These are phyloP conservation scores for Micrastur ruficollis DNA, from an alignment of 2,797 vertebrate genomes.

Conservation along the genomic window DNA sequence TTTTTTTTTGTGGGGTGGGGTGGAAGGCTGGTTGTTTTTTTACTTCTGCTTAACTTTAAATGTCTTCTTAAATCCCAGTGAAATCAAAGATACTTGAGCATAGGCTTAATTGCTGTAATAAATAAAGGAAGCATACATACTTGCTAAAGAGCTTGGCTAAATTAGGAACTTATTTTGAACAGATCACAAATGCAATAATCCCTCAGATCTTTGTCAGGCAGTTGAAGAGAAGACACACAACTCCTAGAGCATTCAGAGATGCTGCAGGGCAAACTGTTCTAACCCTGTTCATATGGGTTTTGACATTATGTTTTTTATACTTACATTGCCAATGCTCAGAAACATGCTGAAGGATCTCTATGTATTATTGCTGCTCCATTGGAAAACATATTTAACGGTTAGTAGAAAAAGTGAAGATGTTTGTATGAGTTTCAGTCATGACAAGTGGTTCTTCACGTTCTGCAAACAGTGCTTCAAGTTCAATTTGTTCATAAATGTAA, in stretches of 20 bases:
- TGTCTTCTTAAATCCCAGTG: not conserved
- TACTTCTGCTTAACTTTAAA: not conserved
- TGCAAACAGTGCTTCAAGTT: slow-evolving; percentile 6
- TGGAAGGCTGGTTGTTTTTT: not conserved
- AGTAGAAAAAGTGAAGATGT: not conserved
- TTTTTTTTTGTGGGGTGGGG: not conserved
- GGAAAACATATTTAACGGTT: slow-evolving; percentile 7
- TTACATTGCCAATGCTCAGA: slow-evolving; percentile 12
- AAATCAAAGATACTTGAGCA: not conserved
- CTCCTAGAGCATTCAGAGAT: not conserved
- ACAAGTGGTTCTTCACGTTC: slow-evolving; percentile 4
- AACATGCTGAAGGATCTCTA: not conserved
- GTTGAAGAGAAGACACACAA: not conserved
- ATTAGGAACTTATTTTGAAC: not conserved
- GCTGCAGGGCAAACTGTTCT: not conserved
- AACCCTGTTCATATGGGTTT: not conserved
- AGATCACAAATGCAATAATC: not conserved
- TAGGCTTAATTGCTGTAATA: not conserved
- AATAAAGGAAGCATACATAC: not conserved
- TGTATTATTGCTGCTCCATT: not conserved
- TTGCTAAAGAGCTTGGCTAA: not conserved
- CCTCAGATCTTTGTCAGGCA: not conserved
- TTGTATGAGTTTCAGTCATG: not conserved
- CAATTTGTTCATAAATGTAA: not conserved
- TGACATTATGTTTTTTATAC: not conserved